These are phyloP conservation scores for Pocillopora meandrina DNA, from an alignment of 92 coral and sea anemone genomes.

Conservation along the genomic window DNA sequence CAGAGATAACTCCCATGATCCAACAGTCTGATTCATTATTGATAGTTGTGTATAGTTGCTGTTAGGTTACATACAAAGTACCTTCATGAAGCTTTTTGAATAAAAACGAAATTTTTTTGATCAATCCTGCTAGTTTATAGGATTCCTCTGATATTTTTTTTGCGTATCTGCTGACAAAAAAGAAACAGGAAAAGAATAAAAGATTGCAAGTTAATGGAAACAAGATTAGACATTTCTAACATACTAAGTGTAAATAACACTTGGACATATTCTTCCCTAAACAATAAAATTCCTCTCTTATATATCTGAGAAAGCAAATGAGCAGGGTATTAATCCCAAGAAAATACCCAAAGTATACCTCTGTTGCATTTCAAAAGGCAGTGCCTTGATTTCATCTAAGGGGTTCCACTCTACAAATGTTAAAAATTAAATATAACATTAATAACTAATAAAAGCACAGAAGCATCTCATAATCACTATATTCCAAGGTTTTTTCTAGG, in stretches of 20 bases:
- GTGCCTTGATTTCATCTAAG: conserved; percentile 31
- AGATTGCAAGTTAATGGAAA: neutral
- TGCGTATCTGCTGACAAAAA: conserved; percentile 39
- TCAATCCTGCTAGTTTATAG: conserved; percentile 36
- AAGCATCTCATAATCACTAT: neutral
- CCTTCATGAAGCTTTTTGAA: conserved; percentile 38
- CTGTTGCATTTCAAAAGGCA: conserved; percentile 25
- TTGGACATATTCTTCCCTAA: neutral
- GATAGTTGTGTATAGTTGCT: no score
- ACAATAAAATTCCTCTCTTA: neutral
- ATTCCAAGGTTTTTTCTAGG: neutral
- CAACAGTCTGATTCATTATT: no score
- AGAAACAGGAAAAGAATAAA: neutral
- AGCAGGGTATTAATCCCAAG: neutral
- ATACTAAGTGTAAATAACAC: no score
- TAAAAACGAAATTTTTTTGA: conserved; percentile 30
- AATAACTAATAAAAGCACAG: neutral
- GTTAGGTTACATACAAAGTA: no score
- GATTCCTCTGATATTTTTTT: conserved; percentile 56
- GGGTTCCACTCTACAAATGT: conserved; percentile 19
- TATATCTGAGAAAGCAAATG: no score
- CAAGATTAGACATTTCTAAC: no score
- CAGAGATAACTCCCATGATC: no score
- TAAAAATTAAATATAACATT: neutral
- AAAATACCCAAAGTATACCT: conserved; percentile 12